Base-by-base conservation (phyloP, 2,888 invertebrate species). In the Tenthredo amoena region DNA sequence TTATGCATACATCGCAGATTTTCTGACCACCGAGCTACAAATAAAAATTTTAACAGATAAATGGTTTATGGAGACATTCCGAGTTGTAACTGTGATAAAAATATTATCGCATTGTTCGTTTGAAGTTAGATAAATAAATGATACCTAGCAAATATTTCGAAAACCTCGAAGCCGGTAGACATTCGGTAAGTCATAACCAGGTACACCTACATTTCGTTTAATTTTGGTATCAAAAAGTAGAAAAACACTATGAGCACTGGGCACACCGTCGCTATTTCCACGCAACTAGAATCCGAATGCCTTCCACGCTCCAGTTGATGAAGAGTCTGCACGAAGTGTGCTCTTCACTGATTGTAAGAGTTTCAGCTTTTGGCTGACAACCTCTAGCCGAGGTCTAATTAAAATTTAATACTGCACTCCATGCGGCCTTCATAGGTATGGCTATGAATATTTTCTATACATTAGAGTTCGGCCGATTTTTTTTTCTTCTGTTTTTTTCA, bases 271-370 rank as follows among this genome's bases (percentile, higher is more conserved):
- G 43, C 21, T 43, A 43, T 76, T 76, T 47, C 18, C 6, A 10
- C 6, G 18, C 34, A 40, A 72, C 72, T 72, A n/a, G 21, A 40
- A 72, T n/a, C n/a, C 40, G 6, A 40, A 72, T 40, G 37, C 40
- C 72, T 40, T 21, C 72, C 72, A 72, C 40, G 72, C 72, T 72
- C 37, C 72, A 72, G 72, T 43, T 72, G 10, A n/a, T 72, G n/a
- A 34, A 47, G 26, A 76, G 76, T 12, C 43, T n/a, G 18, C 26
- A 47, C 47, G 21, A 55, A 77, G 50, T 77, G 55, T 21, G 77
- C 55, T 74, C 71, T 71, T 40, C 21, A 15, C 40, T 47, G 55
- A 55, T 50, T 15, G 26, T 55, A 18, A 50, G 77, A 55, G 77
- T 50, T 55, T 77, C 40, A 55, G 2, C 7, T 55, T 34, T 77